Percentiles rank a stretch among this genome's conserved stretches.
Conservation (phyloP, 2,888 invertebrate genomes). For the Phyllotreta striolata region DNA sequence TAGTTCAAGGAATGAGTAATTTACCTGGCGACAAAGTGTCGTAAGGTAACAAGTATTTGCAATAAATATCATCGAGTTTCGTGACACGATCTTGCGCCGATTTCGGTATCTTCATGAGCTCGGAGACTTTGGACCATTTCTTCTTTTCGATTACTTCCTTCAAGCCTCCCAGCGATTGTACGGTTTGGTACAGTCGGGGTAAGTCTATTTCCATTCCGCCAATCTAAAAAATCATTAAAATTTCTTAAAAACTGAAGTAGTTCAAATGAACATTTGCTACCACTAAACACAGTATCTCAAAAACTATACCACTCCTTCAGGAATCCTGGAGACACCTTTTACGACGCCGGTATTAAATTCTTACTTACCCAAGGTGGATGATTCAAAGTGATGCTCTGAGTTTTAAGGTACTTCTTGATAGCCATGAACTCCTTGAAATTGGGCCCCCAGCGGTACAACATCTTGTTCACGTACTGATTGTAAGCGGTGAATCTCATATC, state of each 20-base stretch:
- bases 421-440: slow-evolving; percentile 85
- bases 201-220: slow-evolving; percentile 92
- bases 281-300: too few species aligned
- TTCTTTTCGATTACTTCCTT: slow-evolving; percentile 88
- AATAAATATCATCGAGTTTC: slow-evolving; percentile 88
- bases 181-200: slow-evolving; percentile 83
- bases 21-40: slow-evolving; percentile 79
- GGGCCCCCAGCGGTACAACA: slow-evolving; percentile 89
- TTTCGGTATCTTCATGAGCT: slow-evolving; percentile 85
- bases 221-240: slow-evolving; percentile 64
- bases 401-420: slow-evolving; percentile 81
- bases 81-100: slow-evolving; percentile 80
- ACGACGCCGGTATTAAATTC: too few species aligned
- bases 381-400: slow-evolving; percentile 76
- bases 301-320: slow-evolving; percentile 2
- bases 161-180: slow-evolving; percentile 85
- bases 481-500: slow-evolving; percentile 87
- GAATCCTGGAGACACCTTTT: slow-evolving; percentile 1
- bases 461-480: slow-evolving; percentile 89
- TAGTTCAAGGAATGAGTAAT: slow-evolving; percentile 16
- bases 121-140: slow-evolving; percentile 87
- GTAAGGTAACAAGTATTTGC: slow-evolving; percentile 89
- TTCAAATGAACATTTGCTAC: too few species aligned
- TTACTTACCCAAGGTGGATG: slow-evolving; percentile 79
- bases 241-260: too few species aligned